Base-by-base conservation (phyloP, 2,113 vertebrate genomes). In the Dolichallabes microphthalmus region DNA sequence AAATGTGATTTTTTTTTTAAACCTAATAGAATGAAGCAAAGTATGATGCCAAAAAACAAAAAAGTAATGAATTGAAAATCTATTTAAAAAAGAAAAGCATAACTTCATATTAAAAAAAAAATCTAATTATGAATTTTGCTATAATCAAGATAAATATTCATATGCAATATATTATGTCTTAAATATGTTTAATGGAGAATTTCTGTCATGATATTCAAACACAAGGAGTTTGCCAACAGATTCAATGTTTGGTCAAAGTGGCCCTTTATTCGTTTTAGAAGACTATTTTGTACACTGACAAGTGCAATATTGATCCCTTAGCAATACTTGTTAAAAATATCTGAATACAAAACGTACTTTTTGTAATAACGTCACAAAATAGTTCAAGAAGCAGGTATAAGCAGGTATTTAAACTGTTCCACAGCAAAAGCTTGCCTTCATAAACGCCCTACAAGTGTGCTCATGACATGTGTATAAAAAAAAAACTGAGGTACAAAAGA, bases 181-280 rank as follows among this genome's bases (percentile, higher is more conserved):
- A 27, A 77, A 77, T n/a, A 57, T 30, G n/a, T 55, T 76, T 13
- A 77, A 35, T 66, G 61, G 4, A n/a, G 30, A 80, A 64, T 84
- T 64, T 53, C 64, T 57, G 84, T 45, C 14, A 74, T 80, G 69
- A 74, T 64, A 64, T 20, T 85, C 4, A 84, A 81, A 92, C 86
- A 93, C 89, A 94, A 94, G 89, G 88, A 94, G 86, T 88, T 83
- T 89, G 87, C 88, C 89, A 87, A 91, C 89, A 91, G 86, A 64
- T 91, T 69, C 83, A 86, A 88, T 27, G 84, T 92, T 92, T 92
- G 87, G 89, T 90, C 75, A 89, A 91, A 90, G 92, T 83, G 80
- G 82, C 88, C 86, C 85, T 95, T 95, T 94, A 94, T 50, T 90
- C 83, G 86, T 74, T 20, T 82, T 32, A 76, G 50, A 79, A 84